Conservation (phyloP, 2,888 invertebrate genomes). For the Notodonta dromedarius region DNA sequence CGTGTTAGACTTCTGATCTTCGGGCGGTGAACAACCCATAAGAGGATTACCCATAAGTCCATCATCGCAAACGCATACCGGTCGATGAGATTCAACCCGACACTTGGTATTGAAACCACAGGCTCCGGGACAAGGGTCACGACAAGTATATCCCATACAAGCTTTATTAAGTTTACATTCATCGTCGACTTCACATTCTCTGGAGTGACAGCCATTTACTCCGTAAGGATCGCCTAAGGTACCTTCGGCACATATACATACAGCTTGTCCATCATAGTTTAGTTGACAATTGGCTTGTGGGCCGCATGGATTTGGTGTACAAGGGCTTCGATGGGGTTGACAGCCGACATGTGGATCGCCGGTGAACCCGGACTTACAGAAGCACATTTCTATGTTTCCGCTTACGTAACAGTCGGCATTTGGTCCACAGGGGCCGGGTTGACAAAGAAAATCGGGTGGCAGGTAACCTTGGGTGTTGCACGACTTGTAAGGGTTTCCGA, state of each 20-base stretch:
- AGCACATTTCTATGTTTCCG: constrained; percentile 93
- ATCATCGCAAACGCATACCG: constrained; percentile 89
- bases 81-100: constrained; percentile 90
- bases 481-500: constrained; percentile 92
- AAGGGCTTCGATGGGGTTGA: constrained; percentile 87
- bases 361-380: constrained; percentile 89
- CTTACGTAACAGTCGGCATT: constrained; percentile 94
- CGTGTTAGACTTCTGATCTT: constrained; percentile 72
- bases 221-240: constrained; percentile 91
- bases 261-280: constrained; percentile 87
- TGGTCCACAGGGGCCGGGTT: constrained; percentile 92
- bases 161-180: constrained; percentile 90
- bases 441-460: constrained; percentile 86
- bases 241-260: constrained; percentile 90
- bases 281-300: constrained; percentile 89
- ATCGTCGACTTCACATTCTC: constrained; percentile 91
- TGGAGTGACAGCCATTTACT: constrained; percentile 88
- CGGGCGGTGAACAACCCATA: constrained; percentile 87
- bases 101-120: constrained; percentile 91
- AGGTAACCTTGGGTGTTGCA: constrained; percentile 84
- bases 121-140: constrained; percentile 92
- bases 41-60: constrained; percentile 92
- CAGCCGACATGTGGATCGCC: constrained; percentile 94
- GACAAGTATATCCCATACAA: constrained; percentile 91
- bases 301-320: constrained; percentile 92